These are phyloP conservation scores for Cosmopolites sordidus DNA, from an alignment of 2,888 invertebrate species.

Conservation along the genomic window DNA sequence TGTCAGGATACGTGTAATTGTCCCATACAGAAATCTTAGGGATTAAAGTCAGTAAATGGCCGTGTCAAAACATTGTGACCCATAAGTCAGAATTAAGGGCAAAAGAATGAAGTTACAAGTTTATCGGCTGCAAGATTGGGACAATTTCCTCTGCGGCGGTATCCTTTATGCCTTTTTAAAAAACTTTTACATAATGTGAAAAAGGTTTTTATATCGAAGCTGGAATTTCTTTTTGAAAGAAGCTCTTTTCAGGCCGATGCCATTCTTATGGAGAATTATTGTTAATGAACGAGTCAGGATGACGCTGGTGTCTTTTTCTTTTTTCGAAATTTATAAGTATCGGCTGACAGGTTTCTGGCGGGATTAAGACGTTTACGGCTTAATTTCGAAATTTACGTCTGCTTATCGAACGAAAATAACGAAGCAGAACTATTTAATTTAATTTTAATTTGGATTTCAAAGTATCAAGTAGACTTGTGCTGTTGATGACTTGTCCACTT, in stretches of 20 bases:
- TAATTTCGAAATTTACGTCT: constrained; percentile 9
- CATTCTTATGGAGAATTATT: constrained; percentile 28
- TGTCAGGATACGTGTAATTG: constrained; percentile 10
- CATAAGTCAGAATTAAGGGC: constrained; percentile 36
- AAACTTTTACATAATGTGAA: constrained; percentile 22
- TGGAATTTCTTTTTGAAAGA: constrained; percentile 15
- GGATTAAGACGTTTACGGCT: constrained; percentile 25
- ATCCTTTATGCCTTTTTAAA: constrained; percentile 20
- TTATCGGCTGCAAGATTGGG: constrained; percentile 14
- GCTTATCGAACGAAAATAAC: background rate
- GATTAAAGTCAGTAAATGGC: constrained; percentile 17
- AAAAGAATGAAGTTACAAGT: constrained; percentile 17
- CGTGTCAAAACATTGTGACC: constrained; percentile 38
- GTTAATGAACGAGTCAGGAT: constrained; percentile 21
- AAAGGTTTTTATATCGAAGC: constrained; percentile 13
- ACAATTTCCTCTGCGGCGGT: constrained; percentile 15
- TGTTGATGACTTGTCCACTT: no score
- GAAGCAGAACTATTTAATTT: no score
- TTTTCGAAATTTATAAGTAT: constrained; percentile 17
- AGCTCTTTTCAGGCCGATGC: constrained; percentile 19
- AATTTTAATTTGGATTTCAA: no score
- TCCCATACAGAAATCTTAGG: constrained; percentile 14
- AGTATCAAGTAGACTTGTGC: no score
- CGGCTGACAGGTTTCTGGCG: constrained; percentile 17
- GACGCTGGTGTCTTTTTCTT: constrained; percentile 26